These are phyloP conservation scores for Drosophila percnosoma DNA, from an alignment of 2,888 invertebrate species.

Conservation along the genomic window DNA sequence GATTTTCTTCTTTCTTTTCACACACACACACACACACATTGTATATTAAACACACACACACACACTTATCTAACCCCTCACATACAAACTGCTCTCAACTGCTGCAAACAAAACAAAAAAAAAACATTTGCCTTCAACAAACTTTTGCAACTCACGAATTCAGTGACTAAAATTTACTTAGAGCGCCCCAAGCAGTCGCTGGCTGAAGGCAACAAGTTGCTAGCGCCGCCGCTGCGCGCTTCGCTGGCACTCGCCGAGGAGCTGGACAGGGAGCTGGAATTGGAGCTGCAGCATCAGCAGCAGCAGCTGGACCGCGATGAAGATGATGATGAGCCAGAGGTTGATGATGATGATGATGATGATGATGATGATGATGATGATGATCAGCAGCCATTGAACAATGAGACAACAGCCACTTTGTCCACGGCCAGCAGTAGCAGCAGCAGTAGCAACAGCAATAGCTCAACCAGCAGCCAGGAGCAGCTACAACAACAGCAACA, in stretches of 20 bases:
- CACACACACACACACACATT: constrained; percentile 31
- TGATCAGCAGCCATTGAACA: constrained; percentile 82
- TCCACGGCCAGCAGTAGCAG: constrained; percentile 57
- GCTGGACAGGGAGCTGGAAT: constrained; percentile 64
- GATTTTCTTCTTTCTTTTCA: constrained; percentile 69
- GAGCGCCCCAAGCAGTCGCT: constrained; percentile 57
- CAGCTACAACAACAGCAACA: constrained; percentile 25
- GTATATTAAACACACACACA: constrained; percentile 35
- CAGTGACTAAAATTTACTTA: constrained; percentile 78
- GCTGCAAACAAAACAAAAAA: constrained; percentile 22
- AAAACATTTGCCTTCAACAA: constrained; percentile 24
- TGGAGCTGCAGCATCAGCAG: constrained; percentile 51
- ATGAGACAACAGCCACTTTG: constrained; percentile 68
- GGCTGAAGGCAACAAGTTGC: constrained; percentile 28
- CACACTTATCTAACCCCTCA: constrained; percentile 30
- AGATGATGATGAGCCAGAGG: constrained; percentile 56
- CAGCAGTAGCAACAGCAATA: constrained; percentile 29
- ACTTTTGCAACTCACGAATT: constrained; percentile 51
- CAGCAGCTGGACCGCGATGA: constrained; percentile 12
- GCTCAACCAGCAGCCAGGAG: constrained; percentile 29
- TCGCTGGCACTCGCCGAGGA: constrained; percentile 72
- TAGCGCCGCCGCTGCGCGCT: constrained; percentile 56
- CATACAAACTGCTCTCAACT: constrained; percentile 49
- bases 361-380: constrained; percentile 66
- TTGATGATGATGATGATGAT: constrained; percentile 59